Conservation (phyloP, 2,888 invertebrate genomes). For the Leptinotarsa rubiginosa region DNA sequence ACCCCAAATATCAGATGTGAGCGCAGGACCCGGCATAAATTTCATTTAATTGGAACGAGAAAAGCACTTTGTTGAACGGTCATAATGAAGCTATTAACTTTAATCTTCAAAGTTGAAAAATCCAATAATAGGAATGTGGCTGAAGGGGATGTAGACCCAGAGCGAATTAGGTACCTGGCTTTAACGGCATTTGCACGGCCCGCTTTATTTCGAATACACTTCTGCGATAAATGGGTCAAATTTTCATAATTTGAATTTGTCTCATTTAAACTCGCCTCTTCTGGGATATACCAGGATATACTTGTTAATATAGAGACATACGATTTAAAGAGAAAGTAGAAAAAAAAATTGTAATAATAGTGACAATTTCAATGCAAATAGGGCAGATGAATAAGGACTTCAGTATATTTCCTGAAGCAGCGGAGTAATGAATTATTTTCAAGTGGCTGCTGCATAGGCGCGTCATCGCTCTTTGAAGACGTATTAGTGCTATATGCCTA, state of each 20-base stretch:
- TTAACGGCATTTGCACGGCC: slow-evolving; percentile 8
- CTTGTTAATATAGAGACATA: neutral
- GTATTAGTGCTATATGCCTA: too few relatives aligned
- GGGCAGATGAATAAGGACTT: too few relatives aligned
- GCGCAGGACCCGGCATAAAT: slow-evolving; percentile 28
- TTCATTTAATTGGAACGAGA: slow-evolving; percentile 36
- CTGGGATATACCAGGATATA: neutral
- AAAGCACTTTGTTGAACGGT: slow-evolving; percentile 37
- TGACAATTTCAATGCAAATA: too few relatives aligned
- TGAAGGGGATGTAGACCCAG: neutral
- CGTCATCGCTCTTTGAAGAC: too few relatives aligned
- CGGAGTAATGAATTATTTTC: too few relatives aligned
- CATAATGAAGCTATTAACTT: slow-evolving; percentile 50
- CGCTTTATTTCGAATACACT: slow-evolving; percentile 4
- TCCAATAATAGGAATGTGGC: slow-evolving; percentile 32
- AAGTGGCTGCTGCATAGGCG: too few relatives aligned
- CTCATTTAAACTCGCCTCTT: neutral
- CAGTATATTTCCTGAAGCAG: too few relatives aligned
- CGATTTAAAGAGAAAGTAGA: too few relatives aligned
- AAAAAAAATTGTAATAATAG: too few relatives aligned
- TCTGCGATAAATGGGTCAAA: slow-evolving; percentile 13
- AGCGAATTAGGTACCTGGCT: slow-evolving; percentile 25
- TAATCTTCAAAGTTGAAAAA: slow-evolving; percentile 41
- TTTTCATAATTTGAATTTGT: slow-evolving; percentile 8
- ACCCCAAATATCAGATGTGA: slow-evolving; percentile 34